Percentiles rank a stretch among this genome's conserved stretches.
Evolutionary conservation across 2,888 invertebrate genomes (phyloP).

Genomic region (Pristionchus entomophagus): DNA sequence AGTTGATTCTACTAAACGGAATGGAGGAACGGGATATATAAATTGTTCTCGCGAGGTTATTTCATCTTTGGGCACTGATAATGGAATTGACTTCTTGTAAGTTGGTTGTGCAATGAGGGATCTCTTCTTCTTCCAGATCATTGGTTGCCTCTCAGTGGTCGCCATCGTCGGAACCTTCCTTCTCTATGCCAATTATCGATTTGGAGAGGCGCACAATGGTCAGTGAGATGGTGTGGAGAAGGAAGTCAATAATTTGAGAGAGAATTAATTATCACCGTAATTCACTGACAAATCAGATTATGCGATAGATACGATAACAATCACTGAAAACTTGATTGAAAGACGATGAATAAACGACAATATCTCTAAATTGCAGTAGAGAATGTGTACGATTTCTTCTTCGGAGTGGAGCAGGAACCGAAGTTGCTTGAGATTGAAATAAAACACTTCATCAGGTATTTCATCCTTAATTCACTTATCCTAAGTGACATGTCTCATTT

Average conservation of each 20-base stretch:
- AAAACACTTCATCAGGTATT: conserved; percentile 41
- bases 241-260: neutral
- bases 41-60: no score
- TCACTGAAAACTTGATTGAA: no score
- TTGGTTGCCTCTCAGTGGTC: neutral
- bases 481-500: no score
- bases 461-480: neutral
- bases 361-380: conserved; percentile 41
- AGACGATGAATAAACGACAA: no score
- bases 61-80: no score
- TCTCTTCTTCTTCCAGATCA: neutral
- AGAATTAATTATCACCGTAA: no score
- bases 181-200: conserved; percentile 14
- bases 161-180: neutral
- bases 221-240: neutral
- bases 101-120: no score
- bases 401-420: conserved; percentile 46
- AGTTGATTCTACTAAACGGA: no score
- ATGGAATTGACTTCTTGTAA: no score
- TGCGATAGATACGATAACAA: neutral
- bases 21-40: no score
- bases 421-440: conserved; percentile 38
- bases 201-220: conserved; percentile 36
- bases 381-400: conserved; percentile 46
- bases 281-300: neutral